A percentile compares a stretch with the other conserved stretches of the same genome.
Evolutionary conservation across 2,888 invertebrate genomes (phyloP).

Genomic region (Dolomedes plantarius): DNA sequence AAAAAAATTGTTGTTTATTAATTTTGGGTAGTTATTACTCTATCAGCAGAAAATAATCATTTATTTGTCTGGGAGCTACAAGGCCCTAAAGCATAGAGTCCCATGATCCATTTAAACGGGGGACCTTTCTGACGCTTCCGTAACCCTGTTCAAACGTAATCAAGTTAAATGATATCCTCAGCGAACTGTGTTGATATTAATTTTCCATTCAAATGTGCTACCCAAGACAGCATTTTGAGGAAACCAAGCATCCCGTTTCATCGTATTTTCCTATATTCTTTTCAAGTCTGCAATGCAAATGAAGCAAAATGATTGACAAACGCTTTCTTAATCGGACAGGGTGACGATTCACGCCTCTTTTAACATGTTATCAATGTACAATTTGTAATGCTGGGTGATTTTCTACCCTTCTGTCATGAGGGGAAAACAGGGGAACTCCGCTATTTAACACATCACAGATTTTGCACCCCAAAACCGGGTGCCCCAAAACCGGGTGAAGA

Average conservation of each 20-base stretch:
- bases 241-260: neutral
- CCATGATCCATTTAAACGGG: no score
- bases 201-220: neutral
- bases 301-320: slow-evolving; percentile 23
- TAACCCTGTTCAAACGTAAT: no score
- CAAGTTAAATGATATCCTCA: no score
- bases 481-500: neutral
- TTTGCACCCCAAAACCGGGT: neutral
- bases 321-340: slow-evolving; percentile 7
- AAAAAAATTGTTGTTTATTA: no score
- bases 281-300: neutral
- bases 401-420: neutral
- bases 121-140: no score
- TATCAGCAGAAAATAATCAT: no score
- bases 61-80: no score
- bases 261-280: neutral
- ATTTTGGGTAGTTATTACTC: no score
- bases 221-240: neutral
- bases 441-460: slow-evolving; percentile 1
- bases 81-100: no score
- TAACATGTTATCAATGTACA: slow-evolving; percentile 25
- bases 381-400: slow-evolving; percentile 1
- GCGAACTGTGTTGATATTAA: neutral
- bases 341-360: slow-evolving; percentile 19
- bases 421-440: neutral